Conservation (phyloP, 2,888 invertebrate species). For the Xanthia icteritia region DNA sequence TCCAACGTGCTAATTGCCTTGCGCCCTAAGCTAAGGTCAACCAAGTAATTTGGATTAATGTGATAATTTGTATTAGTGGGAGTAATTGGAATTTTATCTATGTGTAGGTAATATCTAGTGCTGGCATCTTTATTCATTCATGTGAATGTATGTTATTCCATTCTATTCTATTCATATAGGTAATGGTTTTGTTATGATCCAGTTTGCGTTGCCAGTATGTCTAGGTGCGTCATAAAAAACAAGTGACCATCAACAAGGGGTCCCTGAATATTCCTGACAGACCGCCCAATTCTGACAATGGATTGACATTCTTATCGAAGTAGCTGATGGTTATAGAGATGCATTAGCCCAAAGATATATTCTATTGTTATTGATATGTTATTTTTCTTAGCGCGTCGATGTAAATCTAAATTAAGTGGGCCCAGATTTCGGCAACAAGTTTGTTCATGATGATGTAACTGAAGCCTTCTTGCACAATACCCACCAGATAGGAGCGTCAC, state of each 20-base stretch:
- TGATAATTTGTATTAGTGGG: slow-evolving; percentile 13
- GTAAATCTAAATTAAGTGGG: not conserved
- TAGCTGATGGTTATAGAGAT: not conserved
- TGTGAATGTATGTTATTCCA: not conserved
- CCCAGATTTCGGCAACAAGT: not conserved
- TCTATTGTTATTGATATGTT: too few relatives aligned
- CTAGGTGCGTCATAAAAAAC: not conserved
- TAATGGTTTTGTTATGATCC: not conserved
- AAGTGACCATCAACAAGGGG: not conserved
- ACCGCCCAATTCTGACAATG: not conserved
- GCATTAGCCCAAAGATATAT: not conserved
- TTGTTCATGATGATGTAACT: not conserved
- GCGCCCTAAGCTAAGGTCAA: slow-evolving; percentile 23
- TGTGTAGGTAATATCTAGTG: not conserved
- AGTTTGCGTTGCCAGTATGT: not conserved
- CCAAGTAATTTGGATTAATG: slow-evolving; percentile 45
- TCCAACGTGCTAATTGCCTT: slow-evolving; percentile 25
- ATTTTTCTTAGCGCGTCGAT: not conserved
- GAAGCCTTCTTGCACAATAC: not conserved
- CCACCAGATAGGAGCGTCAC: not conserved
- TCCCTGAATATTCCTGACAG: not conserved
- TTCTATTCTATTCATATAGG: not conserved
- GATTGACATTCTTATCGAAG: not conserved
- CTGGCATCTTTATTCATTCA: not conserved
- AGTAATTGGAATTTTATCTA: slow-evolving; percentile 29